Evolutionary conservation across 2,797 vertebrate species (phyloP), one percentile per base, ranked within the genome.

Genomic region (Gambelia wislizenii): DNA sequence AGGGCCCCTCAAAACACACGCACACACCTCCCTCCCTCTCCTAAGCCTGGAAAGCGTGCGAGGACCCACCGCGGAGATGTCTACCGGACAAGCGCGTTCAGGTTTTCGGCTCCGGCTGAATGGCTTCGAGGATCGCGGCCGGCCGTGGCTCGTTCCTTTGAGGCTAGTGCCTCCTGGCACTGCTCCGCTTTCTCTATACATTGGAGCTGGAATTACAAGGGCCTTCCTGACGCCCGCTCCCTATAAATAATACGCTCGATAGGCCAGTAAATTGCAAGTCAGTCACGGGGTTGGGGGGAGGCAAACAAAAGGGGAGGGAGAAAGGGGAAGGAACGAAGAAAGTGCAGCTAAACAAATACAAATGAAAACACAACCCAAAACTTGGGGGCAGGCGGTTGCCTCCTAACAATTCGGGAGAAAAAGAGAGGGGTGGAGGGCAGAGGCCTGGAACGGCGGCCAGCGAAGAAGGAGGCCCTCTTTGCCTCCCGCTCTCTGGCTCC

Each of bases 181-280:
- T 1, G 52, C 25, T 6, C 14, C 3, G 6, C 49, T 69, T 16
- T 16, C 18, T 39, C 54, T 47, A 83, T 75, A 42, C 80, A 80
- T 27, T 5, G 39, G 30, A 1, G 49, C 13, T 86, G 80, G n/a
- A 54, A 69, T 52, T 61, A 86, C 79, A 88, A 88, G 81, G 88
- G 81, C 90, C 94, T 86, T 88, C 86, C 82, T 87, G 83, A 44
- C 75, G 84, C 84, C 61, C 67, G 36, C 83, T 69, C 89, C 80
- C 74, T 87, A 78, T 39, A 36, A 72, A 70, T 94, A 87, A 94
- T 94, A 90, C 0, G 87, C 94, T 94, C 94, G 92, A 92, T 94
- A 79, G 92, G 93, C 92, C 87, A 77, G 82, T 92, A 91, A 91
- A 94, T 95, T 84, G 91, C 84, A 93, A 93, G 91, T 87, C 90